Base-by-base conservation (phyloP, 2,113 vertebrate species). In the Mormoops blainvillei region DNA sequence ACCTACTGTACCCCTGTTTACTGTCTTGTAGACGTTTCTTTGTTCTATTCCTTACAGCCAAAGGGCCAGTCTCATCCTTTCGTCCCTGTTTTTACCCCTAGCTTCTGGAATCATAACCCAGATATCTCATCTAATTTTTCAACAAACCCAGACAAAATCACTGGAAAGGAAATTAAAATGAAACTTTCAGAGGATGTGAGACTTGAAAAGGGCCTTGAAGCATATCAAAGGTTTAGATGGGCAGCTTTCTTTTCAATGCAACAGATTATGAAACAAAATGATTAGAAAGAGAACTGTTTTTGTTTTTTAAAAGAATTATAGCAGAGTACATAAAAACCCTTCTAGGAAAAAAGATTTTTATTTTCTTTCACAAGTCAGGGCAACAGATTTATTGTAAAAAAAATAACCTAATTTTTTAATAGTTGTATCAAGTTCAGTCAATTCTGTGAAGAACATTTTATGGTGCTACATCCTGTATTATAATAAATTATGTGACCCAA, bases 361-460 rank as follows among this genome's bases (percentile, higher is more conserved):
- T 74, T 87, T 91, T 5, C 26, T 77, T 7, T 94, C 22, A 54
- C 61, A 84, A 70, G 89, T 22, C 15, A 67, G 7, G 31, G 18
- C 11, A 92, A 22, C 14, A 77, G 77, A 85, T 87, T 71, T 93
- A 95, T 56, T 86, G 61, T 56, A 86, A n/a, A 89, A n/a, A 89
- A 61, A 93, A 89, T 76, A 36, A 61, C 67, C 18, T 71, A 28
- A 80, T 61, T 81, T 77, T 94, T 77, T 33, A 22, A 84, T 73
- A 50, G 7, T 14, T 71, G 26, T 50, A 63, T 77, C 48, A 90
- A 71, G 78, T 13, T 82, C 85, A 82, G 48, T 54, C 36, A 87
- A 58, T 81, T 90, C 83, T 86, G 18, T 33, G 15, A 86, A 52
- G 33, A 31, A 92, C 31, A 61, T 70, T 86, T 89, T 65, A n/a